These are phyloP conservation scores for Limnephilus rhombicus DNA, from an alignment of 2,888 invertebrate species.

Conservation along the genomic window DNA sequence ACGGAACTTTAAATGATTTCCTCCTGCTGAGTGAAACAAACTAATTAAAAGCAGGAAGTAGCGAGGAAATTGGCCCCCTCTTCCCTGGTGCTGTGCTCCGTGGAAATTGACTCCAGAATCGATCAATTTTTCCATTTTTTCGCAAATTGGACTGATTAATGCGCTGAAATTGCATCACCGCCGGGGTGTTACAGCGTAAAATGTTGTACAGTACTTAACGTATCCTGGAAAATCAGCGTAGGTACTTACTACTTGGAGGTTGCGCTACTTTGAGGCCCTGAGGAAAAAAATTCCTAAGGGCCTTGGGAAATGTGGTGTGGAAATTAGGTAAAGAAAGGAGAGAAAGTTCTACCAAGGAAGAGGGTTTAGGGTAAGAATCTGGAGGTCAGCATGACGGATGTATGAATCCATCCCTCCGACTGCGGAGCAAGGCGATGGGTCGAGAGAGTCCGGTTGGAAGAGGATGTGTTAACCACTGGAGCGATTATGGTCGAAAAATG, in stretches of 20 bases:
- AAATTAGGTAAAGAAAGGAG: too few relatives aligned
- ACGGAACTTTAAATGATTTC: constrained; percentile 30
- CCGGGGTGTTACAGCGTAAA: background rate
- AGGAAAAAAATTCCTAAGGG: too few relatives aligned
- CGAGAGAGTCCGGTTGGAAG: too few relatives aligned
- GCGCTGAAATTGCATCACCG: background rate
- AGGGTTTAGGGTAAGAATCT: too few relatives aligned
- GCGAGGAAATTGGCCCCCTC: constrained; percentile 46
- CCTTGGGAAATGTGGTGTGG: too few relatives aligned
- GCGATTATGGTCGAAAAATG: too few relatives aligned
- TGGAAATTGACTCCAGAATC: constrained; percentile 8
- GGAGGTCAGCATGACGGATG: too few relatives aligned
- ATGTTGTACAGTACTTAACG: background rate
- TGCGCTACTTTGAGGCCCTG: background rate
- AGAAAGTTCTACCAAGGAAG: too few relatives aligned
- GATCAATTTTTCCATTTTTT: background rate
- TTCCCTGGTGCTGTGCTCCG: background rate
- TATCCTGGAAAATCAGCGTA: background rate
- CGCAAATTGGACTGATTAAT: background rate
- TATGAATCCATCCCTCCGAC: too few relatives aligned
- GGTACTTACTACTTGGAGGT: background rate
- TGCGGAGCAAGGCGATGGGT: too few relatives aligned
- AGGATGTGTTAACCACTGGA: too few relatives aligned
- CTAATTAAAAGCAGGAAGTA: constrained; percentile 52
- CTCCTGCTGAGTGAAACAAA: constrained; percentile 37